Base-by-base conservation (phyloP, 2,888 invertebrate species). In the Sclerodermus sp. region DNA sequence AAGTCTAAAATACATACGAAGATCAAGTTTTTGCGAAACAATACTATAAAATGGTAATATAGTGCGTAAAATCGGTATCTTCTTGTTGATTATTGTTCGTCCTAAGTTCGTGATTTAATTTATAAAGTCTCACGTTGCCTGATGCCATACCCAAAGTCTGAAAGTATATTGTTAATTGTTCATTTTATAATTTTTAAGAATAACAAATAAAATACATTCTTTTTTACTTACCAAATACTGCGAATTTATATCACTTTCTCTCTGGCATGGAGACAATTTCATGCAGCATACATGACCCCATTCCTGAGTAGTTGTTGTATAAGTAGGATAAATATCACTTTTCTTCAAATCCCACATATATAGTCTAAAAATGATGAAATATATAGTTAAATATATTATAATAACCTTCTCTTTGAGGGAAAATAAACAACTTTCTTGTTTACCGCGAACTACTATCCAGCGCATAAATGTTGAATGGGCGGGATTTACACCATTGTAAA, bases 321-420 rank as follows among this genome's bases (percentile, higher is more conserved):
- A 71, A 18, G 76, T 68, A 0, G 83, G 83, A 55, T 74, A 74
- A 56, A 81, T 77, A 61, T 83, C 83, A 56, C 81, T 82, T 41
- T 73, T 74, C 45, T 75, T 76, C 53, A 84, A 71, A 68, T 84
- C 79, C 84, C 84, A 84, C 32, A 83, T 68, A 51, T 82, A 79
- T 38, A 84, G 74, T 31, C 78, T 79, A 59, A 75, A 80, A 64
- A 3, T 5, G 8, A 23, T 23, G 8, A 45, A 39, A 47, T 6
- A 45, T 39, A 37, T 13, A 18, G 23, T 23, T 23, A 8, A 8
- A 23, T 23, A 23, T 23, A 23, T 1, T 0, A 5, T 30, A 41
- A 36, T 1, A 45, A 1, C 3, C 6, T 13, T 18, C 32, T 48
- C 40, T 48, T 10, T 41, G 32, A 34, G 10, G 8, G 23, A 14